Evolutionary conservation across 2,113 vertebrate genomes (phyloP).

Genomic region (Tragelaphus scriptus): DNA sequence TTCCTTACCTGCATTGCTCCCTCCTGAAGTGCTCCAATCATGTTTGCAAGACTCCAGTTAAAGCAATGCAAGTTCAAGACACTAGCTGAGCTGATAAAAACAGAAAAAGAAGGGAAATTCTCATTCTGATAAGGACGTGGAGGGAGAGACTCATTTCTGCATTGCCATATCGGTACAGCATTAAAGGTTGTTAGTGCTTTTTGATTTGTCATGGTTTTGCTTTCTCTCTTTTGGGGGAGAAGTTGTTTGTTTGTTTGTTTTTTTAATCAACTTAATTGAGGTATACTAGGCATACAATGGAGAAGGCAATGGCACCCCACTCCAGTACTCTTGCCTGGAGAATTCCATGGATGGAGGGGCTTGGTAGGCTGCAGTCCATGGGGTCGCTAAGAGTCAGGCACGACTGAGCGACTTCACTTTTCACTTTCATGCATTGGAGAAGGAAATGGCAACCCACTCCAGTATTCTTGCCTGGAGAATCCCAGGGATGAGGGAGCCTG

Average conservation of each 20-base stretch:
- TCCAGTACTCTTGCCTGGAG: too few relatives aligned
- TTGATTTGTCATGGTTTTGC: background rate
- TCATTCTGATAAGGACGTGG: background rate
- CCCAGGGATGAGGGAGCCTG: too few relatives aligned
- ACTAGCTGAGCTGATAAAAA: background rate
- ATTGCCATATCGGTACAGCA: fast-evolving
- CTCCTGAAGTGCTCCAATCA: background rate
- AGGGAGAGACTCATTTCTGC: background rate
- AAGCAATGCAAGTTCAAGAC: background rate
- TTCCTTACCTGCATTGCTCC: background rate
- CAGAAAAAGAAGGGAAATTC: background rate
- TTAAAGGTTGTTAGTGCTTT: background rate
- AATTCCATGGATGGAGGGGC: too few relatives aligned
- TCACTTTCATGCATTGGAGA: too few relatives aligned
- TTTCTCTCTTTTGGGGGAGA: background rate
- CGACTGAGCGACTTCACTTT: too few relatives aligned
- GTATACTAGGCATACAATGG: background rate
- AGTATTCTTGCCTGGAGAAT: too few relatives aligned
- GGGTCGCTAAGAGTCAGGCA: too few relatives aligned
- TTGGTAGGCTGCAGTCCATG: too few relatives aligned
- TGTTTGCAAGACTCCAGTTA: background rate
- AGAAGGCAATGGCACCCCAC: too few relatives aligned
- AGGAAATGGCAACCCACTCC: too few relatives aligned
- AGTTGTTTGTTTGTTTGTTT: background rate
- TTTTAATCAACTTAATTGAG: background rate